Conservation (phyloP, 1,140 invertebrate species). For the Anastrepha ludens region DNA sequence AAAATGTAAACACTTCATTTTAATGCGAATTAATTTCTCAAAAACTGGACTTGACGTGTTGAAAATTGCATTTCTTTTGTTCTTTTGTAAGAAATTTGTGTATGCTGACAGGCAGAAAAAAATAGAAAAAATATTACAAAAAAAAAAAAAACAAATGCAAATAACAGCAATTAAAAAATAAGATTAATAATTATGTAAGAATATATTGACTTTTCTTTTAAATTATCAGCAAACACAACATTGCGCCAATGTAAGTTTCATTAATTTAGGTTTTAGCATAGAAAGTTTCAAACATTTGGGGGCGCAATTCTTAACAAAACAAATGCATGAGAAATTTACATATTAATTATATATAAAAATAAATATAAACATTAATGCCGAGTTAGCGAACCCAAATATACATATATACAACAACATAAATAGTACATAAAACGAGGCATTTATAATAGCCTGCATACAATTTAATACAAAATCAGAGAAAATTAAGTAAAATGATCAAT, state of each 20-base stretch:
- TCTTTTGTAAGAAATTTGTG: constrained; percentile 40
- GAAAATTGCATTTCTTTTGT: constrained; percentile 48
- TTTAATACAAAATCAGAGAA: background rate
- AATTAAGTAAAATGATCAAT: background rate
- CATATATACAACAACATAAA: background rate
- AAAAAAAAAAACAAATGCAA: background rate
- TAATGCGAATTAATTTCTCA: constrained; percentile 1
- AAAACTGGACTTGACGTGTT: background rate
- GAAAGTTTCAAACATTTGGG: constrained; percentile 24
- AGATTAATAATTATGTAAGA: background rate
- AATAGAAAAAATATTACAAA: constrained; percentile 31
- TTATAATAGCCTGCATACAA: background rate
- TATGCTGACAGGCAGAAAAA: constrained; percentile 11
- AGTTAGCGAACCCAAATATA: constrained; percentile 4
- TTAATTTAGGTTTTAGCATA: constrained; percentile 40
- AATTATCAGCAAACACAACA: background rate
- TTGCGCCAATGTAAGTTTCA: constrained; percentile 29
- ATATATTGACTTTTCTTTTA: background rate
- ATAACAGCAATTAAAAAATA: background rate
- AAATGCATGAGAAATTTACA: background rate
- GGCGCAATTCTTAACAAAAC: background rate
- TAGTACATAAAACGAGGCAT: background rate
- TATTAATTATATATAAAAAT: background rate
- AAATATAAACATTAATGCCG: background rate
- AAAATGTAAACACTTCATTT: background rate